Base-by-base conservation (phyloP, 2,888 invertebrate genomes). In the Xestobium rufovillosum region DNA sequence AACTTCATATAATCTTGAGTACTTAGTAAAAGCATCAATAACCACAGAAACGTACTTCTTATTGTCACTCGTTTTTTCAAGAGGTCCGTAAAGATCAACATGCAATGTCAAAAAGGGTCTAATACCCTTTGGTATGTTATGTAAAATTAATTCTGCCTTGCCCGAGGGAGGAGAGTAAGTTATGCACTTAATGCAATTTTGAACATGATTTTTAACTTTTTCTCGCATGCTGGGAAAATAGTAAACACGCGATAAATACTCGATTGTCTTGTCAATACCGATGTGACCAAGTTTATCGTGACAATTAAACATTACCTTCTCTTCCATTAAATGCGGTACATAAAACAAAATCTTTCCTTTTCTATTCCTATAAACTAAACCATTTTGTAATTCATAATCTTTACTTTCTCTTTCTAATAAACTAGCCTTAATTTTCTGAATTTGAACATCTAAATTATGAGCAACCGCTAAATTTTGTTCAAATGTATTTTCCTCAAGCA, bases 261-360 rank as follows among this genome's bases (percentile, higher is more conserved):
- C 45, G 12, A 47, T 34, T 14, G 44, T 47, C 42, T 56, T 56
- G 3, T 53, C 53, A 4, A 50, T 31, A 4, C 54, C 55, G 33
- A 53, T 27, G 33, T 59, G 59, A 33, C 52, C 52, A 23, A 52
- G 39, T 12, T 47, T 31, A 26, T 57, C 54, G 39, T 56, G 55
- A 15, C 42, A 42, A 4, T 39, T 34, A 14, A 43, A 36, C 9
- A 56, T 48, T 3, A 53, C 38, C 26, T 47, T 46, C 3, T 39
- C 26, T 35, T 51, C 39, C 34, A 42, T 39, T n/a, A 3, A 13
- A 9, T 13, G 28, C n/a, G 39, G 36, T 9, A 40, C 39, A 36
- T 27, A 36, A 27, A 42, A 41, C 14, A 36, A 17, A 27, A 31
- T 11, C 14, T 33, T 34, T 9, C 10, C n/a, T 25, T 39, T 32